Evolutionary conservation across 1,140 invertebrate species (phyloP), one percentile per base, ranked within the genome.

Genomic region (Cydia splendana): DNA sequence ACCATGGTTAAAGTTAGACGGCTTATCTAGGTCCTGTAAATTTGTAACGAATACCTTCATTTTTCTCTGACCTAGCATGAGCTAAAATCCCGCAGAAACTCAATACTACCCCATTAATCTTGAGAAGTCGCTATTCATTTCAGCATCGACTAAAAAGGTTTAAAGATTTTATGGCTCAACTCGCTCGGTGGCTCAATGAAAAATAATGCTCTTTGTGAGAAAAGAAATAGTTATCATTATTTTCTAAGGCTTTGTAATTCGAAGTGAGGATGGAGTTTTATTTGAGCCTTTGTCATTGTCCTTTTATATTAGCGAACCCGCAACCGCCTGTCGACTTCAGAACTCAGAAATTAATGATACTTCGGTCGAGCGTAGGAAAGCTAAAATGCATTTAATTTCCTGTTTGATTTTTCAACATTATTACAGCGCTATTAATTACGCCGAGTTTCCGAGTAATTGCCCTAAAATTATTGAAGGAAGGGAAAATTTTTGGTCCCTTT

Each of bases 81-180:
- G 0, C 57, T 62, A 24, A 24, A 48, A 20, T 24, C 20, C 20
- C 57, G 2, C 18, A 62, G 57, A 62, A 30, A 65, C 75, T 75
- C 51, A 76, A 51, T 80, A 78, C 75, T 80, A 80, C n/a, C 15
- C 20, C 78, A 78, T 77, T 81, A 79, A 80, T 79, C 78, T 74
- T 62, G 76, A 75, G 75, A 81, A 83, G 81, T 81, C 77, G 79
- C 76, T 83, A 81, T 83, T 83, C 80, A 83, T 83, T 78, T 81
- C 75, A n/a, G 7, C 57, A 12, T 62, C 6, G 57, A 53, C 51
- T 62, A 62, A 62, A 24, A 62, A 62, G 57, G 9, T 62, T 62
- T 57, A 18, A 57, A 57, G 53, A 57, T 18, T 57, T 6, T 57
- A 18, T 24, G 57, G 57, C n/a, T 62, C 18, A 62, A 62, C 53